A percentile compares a stretch with the other conserved stretches of the same genome.
Conservation (phyloP, 1,140 invertebrate species). For the Venustaconcha ellipsiformis region DNA sequence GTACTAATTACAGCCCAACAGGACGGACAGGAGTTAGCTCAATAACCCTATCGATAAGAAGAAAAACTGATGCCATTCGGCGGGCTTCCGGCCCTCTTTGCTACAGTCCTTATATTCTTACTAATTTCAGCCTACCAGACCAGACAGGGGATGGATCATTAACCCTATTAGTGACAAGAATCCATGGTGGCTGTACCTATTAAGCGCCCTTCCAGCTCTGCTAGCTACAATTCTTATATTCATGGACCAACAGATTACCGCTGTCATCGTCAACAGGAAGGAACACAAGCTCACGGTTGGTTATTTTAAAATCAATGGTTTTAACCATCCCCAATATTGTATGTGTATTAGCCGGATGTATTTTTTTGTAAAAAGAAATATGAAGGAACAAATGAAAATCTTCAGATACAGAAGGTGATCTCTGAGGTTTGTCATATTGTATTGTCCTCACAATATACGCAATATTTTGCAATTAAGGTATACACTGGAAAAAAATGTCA, state of each 20-base stretch:
- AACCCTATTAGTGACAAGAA: constrained; percentile 85
- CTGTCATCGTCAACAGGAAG: constrained; percentile 96
- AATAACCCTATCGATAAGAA: background rate
- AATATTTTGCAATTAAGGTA: too few species aligned
- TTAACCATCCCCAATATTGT: too few species aligned
- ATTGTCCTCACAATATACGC: too few species aligned
- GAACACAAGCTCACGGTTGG: constrained; percentile 82
- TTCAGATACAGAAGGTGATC: too few species aligned
- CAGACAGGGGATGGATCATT: constrained; percentile 84
- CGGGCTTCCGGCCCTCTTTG: background rate
- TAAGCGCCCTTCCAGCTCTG: constrained; percentile 89
- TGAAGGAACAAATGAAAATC: too few species aligned
- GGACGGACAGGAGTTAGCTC: background rate
- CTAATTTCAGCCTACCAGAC: constrained; percentile 40
- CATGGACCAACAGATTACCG: constrained; percentile 98
- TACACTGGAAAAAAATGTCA: too few species aligned
- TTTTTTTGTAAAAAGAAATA: too few species aligned
- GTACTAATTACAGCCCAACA: background rate
- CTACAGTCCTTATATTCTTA: background rate
- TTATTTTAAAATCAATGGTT: background rate
- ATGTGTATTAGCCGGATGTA: too few species aligned
- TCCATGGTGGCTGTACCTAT: constrained; percentile 79
- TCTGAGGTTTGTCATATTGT: too few species aligned
- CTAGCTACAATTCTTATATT: constrained; percentile 97
- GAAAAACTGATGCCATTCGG: background rate